Conservation (phyloP, 1,140 invertebrate species). For the Dinoponera quadriceps region DNA sequence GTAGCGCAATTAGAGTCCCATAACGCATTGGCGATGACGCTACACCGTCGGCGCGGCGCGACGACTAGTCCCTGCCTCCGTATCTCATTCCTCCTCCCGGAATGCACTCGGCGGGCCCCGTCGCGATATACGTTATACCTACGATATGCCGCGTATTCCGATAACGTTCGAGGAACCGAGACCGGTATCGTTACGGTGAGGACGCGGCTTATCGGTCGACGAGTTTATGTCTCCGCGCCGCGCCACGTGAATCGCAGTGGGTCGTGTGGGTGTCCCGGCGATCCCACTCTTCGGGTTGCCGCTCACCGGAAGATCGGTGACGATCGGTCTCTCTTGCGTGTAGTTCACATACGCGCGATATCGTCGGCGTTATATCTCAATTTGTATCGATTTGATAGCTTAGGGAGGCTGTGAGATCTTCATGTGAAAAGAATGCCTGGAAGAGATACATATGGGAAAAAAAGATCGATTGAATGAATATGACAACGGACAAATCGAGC, state of each 20-base stretch:
- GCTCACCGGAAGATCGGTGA: constrained; percentile 35
- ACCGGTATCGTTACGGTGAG: constrained; percentile 37
- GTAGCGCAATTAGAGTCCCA: constrained; percentile 55
- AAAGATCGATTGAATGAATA: no score
- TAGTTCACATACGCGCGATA: not conserved
- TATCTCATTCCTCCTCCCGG: constrained; percentile 50
- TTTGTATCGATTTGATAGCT: constrained; percentile 37
- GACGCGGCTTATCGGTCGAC: constrained; percentile 58
- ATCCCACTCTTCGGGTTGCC: constrained; percentile 6
- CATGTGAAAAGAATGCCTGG: no score
- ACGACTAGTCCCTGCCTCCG: constrained; percentile 32
- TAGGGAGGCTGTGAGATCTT: not conserved
- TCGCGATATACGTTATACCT: constrained; percentile 46
- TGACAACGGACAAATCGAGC: no score
- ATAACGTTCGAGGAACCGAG: constrained; percentile 63
- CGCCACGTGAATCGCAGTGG: constrained; percentile 28
- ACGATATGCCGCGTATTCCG: constrained; percentile 39
- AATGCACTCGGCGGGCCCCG: constrained; percentile 19
- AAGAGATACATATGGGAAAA: no score
- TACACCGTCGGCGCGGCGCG: constrained; percentile 1
- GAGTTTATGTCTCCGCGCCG: constrained; percentile 58
- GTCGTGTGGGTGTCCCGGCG: not conserved
- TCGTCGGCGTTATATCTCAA: not conserved
- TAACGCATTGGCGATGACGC: constrained; percentile 56
- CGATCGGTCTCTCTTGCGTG: not conserved